Conservation (phyloP, 2,888 invertebrate genomes). For the Cryptus armator region DNA sequence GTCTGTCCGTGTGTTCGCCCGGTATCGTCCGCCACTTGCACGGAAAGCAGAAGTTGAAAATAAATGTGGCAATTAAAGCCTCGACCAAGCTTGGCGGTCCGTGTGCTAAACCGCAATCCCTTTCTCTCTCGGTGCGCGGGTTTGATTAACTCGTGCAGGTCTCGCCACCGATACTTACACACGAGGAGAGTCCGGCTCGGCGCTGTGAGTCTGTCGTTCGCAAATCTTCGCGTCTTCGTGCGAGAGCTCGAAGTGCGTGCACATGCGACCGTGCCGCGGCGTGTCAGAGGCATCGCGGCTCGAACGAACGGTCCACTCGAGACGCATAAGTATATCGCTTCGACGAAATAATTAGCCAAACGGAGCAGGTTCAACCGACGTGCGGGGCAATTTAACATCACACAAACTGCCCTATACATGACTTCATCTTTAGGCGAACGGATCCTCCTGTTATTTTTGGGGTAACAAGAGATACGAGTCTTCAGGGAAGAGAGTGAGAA, state of each 20-base stretch:
- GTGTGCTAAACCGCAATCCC: slow-evolving; percentile 36
- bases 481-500: background rate
- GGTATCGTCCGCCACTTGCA: slow-evolving; percentile 8
- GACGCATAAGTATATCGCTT: slow-evolving; percentile 56
- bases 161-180: slow-evolving; percentile 40
- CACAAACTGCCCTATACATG: slow-evolving; percentile 28
- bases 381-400: slow-evolving; percentile 47
- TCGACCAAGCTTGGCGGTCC: slow-evolving; percentile 25
- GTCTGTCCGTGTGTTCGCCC: slow-evolving; percentile 28
- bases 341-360: slow-evolving; percentile 67
- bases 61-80: slow-evolving; percentile 71
- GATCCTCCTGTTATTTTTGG: background rate
- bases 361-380: slow-evolving; percentile 26
- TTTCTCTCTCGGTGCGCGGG: slow-evolving; percentile 51
- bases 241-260: slow-evolving; percentile 17
- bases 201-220: slow-evolving; percentile 60
- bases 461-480: background rate
- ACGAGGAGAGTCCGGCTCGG: slow-evolving; percentile 33
- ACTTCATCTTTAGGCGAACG: slow-evolving; percentile 44
- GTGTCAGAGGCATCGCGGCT: slow-evolving; percentile 19
- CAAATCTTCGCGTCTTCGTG: slow-evolving; percentile 63
- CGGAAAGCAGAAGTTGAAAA: slow-evolving; percentile 56
- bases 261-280: slow-evolving; percentile 6
- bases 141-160: slow-evolving; percentile 73
- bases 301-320: slow-evolving; percentile 24